Evolutionary conservation across 92 coral and sea anemone species (phyloP).

Genomic region (Ricordea florida): DNA sequence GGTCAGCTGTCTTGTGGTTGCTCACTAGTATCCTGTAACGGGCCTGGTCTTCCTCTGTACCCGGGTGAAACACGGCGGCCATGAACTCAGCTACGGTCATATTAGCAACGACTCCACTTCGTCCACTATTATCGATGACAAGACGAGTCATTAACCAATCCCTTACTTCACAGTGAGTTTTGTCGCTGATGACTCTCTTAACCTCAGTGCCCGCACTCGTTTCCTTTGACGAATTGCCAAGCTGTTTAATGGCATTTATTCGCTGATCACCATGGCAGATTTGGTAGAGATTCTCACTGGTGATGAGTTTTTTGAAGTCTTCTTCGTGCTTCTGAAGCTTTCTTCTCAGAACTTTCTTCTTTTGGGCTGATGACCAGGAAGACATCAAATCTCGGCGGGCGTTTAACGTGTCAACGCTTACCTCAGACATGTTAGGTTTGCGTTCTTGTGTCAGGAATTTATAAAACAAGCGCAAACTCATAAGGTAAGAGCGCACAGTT

Average conservation of each 20-base stretch:
- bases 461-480: constrained; percentile 29
- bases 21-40: constrained; percentile 33
- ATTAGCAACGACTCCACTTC: constrained; percentile 47
- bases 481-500: constrained; percentile 42
- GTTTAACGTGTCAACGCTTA: constrained; percentile 24
- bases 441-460: constrained; percentile 24
- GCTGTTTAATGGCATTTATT: constrained; percentile 40
- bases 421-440: constrained; percentile 3
- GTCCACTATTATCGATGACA: constrained; percentile 43
- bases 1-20: constrained; percentile 42
- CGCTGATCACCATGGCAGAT: constrained; percentile 59
- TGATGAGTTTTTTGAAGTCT: constrained; percentile 29
- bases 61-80: constrained; percentile 35
- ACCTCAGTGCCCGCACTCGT: constrained; percentile 8
- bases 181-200: constrained; percentile 13
- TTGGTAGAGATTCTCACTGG: constrained; percentile 39
- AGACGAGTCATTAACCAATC: constrained; percentile 41
- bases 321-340: constrained; percentile 28
- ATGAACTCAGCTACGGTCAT: constrained; percentile 43
- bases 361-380: constrained; percentile 47
- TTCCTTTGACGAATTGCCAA: constrained; percentile 16
- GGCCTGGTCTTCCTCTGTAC: constrained; percentile 35
- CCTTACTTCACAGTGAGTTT: constrained; percentile 25
- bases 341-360: constrained; percentile 20
- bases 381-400: constrained; percentile 39